phyloP scores from a whole-genome alignment of 1,140 invertebrate genomes.

The Zaprionus tsacasi region DNA sequence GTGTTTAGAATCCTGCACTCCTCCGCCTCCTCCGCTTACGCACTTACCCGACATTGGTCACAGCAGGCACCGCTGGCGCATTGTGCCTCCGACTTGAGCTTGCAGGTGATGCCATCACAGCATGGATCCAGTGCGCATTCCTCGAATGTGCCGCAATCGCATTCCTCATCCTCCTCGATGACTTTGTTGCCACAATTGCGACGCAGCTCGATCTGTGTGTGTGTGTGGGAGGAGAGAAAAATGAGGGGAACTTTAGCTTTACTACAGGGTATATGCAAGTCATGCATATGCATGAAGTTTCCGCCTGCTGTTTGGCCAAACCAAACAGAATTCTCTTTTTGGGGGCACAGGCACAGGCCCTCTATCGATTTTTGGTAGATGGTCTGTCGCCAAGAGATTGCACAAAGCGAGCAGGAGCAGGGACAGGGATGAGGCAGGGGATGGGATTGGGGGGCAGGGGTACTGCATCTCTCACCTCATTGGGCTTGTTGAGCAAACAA shows the following conservation, averaged over 20 bases:
- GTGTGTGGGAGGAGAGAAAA: no score
- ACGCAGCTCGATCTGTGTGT: slow-evolving; percentile 88
- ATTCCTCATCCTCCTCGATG: slow-evolving; percentile 98
- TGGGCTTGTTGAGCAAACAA: slow-evolving; percentile 96
- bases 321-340: background rate
- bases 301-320: background rate
- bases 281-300: background rate
- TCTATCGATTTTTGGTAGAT: slow-evolving; percentile 13
- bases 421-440: background rate
- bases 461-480: slow-evolving; percentile 88
- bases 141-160: slow-evolving; percentile 94
- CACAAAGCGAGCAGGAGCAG: background rate
- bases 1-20: no score
- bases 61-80: slow-evolving; percentile 97
- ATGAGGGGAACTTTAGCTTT: background rate
- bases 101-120: slow-evolving; percentile 97
- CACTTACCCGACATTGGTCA: slow-evolving; percentile 92
- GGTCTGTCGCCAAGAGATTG: slow-evolving; percentile 3
- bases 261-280: background rate
- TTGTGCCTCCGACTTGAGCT: slow-evolving; percentile 94
- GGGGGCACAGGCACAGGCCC: background rate
- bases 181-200: slow-evolving; percentile 95
- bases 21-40: background rate
- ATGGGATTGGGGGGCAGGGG: background rate
- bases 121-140: slow-evolving; percentile 96